These are phyloP conservation scores for Torymus aiolomorphi DNA, from an alignment of 2,888 invertebrate genomes.

Conservation along the genomic window DNA sequence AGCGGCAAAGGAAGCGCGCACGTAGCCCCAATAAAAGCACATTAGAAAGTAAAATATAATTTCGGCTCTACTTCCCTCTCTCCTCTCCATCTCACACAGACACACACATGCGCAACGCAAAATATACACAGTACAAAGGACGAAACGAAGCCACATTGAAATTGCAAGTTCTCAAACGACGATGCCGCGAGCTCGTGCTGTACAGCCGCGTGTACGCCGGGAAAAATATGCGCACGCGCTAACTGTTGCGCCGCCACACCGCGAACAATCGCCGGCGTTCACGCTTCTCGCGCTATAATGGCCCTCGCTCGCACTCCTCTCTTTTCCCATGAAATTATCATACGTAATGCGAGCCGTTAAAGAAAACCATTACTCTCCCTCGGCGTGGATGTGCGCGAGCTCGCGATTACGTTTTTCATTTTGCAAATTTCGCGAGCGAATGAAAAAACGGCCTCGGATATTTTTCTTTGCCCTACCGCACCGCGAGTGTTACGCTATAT, in stretches of 20 bases:
- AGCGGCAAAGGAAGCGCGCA: too few species aligned
- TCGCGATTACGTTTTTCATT: constrained; percentile 28
- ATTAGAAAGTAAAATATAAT: constrained; percentile 50
- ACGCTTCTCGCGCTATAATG: constrained; percentile 29
- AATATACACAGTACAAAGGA: neutral
- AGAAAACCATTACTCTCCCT: constrained; percentile 44
- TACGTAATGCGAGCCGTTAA: constrained; percentile 49
- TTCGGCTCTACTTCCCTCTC: constrained; percentile 27
- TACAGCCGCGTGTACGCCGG: neutral
- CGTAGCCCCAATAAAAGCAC: constrained; percentile 11
- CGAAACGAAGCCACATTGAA: constrained; percentile 18
- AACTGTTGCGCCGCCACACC: constrained; percentile 33
- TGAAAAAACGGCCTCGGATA: neutral
- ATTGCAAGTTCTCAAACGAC: constrained; percentile 30
- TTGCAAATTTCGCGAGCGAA: constrained; percentile 7
- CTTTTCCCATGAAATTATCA: constrained; percentile 66
- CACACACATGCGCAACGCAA: too few species aligned
- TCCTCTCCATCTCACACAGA: too few species aligned
- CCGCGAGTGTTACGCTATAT: too few species aligned
- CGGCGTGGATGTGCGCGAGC: neutral
- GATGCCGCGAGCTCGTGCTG: neutral
- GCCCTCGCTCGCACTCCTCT: neutral
- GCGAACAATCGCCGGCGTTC: constrained; percentile 36
- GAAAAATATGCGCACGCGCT: neutral
- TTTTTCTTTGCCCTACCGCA: too few species aligned